Conservation (phyloP, 2,797 vertebrate genomes). For the Kryptolebias ocellatus region DNA sequence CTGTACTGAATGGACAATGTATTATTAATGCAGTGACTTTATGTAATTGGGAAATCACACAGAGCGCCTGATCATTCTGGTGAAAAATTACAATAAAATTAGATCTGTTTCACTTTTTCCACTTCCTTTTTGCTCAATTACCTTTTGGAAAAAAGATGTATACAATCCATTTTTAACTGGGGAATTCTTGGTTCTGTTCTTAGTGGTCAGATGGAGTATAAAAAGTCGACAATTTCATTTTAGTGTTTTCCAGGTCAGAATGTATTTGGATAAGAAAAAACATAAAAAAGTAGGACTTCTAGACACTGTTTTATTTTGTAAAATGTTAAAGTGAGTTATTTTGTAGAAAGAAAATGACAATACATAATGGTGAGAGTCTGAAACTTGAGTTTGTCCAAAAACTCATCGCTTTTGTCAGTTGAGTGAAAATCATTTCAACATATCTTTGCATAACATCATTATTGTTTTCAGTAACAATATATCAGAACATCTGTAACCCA, state of each 20-base stretch:
- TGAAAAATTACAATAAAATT: slow-evolving; percentile 71
- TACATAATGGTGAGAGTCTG: not conserved
- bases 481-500: no score
- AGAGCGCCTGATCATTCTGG: slow-evolving; percentile 46
- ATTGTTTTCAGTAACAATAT: no score
- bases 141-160: slow-evolving; percentile 41
- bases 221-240: not conserved
- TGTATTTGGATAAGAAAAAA: not conserved
- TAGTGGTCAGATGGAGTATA: not conserved
- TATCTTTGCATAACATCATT: no score
- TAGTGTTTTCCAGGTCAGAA: not conserved
- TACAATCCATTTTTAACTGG: not conserved
- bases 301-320: no score
- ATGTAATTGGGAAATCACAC: slow-evolving; percentile 73
- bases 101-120: slow-evolving; percentile 57
- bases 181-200: slow-evolving; percentile 40
- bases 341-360: not conserved
- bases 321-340: no score
- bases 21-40: slow-evolving; percentile 74
- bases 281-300: no score
- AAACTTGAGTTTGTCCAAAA: no score
- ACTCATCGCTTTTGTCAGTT: no score
- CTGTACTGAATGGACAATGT: slow-evolving; percentile 70
- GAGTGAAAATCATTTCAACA: no score
- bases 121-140: slow-evolving; percentile 43